Conservation (phyloP, 2,888 invertebrate genomes). For the Ptilodon capucinus region DNA sequence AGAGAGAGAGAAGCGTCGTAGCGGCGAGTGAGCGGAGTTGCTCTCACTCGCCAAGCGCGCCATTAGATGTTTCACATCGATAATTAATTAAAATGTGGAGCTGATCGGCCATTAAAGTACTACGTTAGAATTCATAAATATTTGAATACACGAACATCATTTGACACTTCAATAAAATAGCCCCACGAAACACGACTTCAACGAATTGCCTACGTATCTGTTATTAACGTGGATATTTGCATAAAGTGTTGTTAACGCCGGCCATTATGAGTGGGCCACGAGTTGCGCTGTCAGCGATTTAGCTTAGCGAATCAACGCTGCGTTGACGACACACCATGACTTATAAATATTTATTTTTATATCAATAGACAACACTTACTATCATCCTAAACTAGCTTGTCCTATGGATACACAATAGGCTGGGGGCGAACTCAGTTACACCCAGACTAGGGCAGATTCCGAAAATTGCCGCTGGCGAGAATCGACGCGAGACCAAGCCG, state of each 20-base stretch:
- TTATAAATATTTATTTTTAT: too few relatives aligned
- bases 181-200: neutral
- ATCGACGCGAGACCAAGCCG: too few relatives aligned
- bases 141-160: constrained; percentile 1
- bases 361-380: too few relatives aligned
- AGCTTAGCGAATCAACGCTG: neutral
- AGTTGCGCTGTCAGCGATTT: neutral
- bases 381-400: too few relatives aligned
- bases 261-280: neutral
- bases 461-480: too few relatives aligned
- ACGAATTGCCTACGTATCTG: neutral
- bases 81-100: neutral
- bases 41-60: neutral
- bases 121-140: constrained; percentile 1
- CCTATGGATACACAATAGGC: too few relatives aligned
- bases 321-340: too few relatives aligned
- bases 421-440: too few relatives aligned
- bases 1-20: too few relatives aligned
- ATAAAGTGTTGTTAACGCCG: constrained; percentile 2
- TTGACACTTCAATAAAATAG: neutral
- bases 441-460: too few relatives aligned
- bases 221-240: constrained; percentile 9
- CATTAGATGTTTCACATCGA: too few relatives aligned
- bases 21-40: too few relatives aligned
- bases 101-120: neutral